phyloP scores from a whole-genome alignment of 1,140 invertebrate genomes.

The Tachypleus tridentatus region DNA sequence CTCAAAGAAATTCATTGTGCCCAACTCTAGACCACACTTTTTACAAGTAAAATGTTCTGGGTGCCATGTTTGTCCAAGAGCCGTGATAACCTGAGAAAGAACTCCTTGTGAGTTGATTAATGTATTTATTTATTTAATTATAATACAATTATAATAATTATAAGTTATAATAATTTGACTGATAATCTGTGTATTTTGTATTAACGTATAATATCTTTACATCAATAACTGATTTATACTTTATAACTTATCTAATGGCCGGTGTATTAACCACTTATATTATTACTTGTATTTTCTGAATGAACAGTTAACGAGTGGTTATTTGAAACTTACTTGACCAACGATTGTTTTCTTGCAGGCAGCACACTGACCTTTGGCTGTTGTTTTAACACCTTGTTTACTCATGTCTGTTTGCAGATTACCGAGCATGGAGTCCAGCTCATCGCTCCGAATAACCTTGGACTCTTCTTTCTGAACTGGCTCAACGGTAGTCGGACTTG shows the following conservation, averaged over 20 bases:
- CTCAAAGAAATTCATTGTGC: slow-evolving; percentile 97
- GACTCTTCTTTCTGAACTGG: no score
- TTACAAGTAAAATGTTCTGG: slow-evolving; percentile 97
- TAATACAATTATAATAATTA: no score
- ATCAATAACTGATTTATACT: no score
- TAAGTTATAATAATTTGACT: no score
- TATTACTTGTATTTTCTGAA: slow-evolving; percentile 1
- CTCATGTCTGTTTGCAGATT: slow-evolving; percentile 64
- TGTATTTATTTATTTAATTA: no score
- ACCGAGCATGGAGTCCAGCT: slow-evolving; percentile 7
- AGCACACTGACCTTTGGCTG: slow-evolving; percentile 94
- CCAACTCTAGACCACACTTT: slow-evolving; percentile 90
- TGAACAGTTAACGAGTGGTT: no score
- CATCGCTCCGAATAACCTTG: not conserved
- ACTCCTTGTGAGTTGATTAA: no score
- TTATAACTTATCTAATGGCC: no score
- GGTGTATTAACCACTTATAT: no score
- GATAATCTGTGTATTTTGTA: no score
- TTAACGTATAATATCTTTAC: no score
- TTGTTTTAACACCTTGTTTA: slow-evolving; percentile 89
- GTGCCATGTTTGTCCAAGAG: slow-evolving; percentile 96
- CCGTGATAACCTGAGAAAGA: slow-evolving; percentile 64
- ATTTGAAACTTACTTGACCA: slow-evolving; percentile 57
- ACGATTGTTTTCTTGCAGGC: slow-evolving; percentile 97
- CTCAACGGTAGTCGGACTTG: no score